Percentiles rank a stretch among this genome's conserved stretches.
These are phyloP conservation scores for Drosophila melanogaster DNA, from an alignment of 1,140 invertebrate genomes.

Conservation along the genomic window Release_6_plus_ISO1_MT NT_033777.3:31672501-31673000, in stretches of 20 bases:
- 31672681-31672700: slow-evolving; percentile 14
- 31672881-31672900: slow-evolving; percentile 24
- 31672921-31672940: slow-evolving; percentile 19
- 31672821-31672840: slow-evolving; percentile 37
- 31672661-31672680: slow-evolving; percentile 68
- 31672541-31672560: slow-evolving; percentile 7
- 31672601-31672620: slow-evolving; percentile 20
- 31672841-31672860: slow-evolving; percentile 32
- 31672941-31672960: slow-evolving; percentile 26
- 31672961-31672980: slow-evolving; percentile 3
- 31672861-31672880: slow-evolving; percentile 25
- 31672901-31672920: slow-evolving; percentile 4
- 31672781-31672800: not conserved
- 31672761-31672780: slow-evolving; percentile 3
- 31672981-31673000: not conserved
- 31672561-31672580: slow-evolving; percentile 5
- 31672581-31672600: slow-evolving; percentile 22
- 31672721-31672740: slow-evolving; percentile 14
- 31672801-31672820: slow-evolving; percentile 8
- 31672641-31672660: slow-evolving; percentile 48
- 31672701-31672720: slow-evolving; percentile 8
- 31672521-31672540: slow-evolving; percentile 4
- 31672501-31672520: slow-evolving; percentile 1
- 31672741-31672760: slow-evolving; percentile 9
- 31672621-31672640: slow-evolving; percentile 26